These are phyloP conservation scores for Drosophila ustulata DNA, from an alignment of 2,888 invertebrate species.

Conservation along the genomic window DNA sequence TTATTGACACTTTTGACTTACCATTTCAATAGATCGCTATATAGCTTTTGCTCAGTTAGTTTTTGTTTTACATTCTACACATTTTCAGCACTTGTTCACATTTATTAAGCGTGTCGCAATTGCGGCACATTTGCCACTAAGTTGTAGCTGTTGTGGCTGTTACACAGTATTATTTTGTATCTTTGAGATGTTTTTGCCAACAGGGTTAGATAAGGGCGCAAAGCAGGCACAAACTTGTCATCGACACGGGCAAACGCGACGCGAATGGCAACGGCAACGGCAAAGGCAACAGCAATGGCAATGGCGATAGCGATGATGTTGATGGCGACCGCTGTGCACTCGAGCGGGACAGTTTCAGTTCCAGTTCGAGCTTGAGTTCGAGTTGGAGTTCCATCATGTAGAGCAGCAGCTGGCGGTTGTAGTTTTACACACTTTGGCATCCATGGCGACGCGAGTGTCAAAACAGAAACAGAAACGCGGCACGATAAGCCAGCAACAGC, in stretches of 20 bases:
- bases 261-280: slow-evolving; percentile 30
- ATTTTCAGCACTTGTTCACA: slow-evolving; percentile 40
- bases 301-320: slow-evolving; percentile 8
- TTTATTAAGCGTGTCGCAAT: slow-evolving; percentile 15
- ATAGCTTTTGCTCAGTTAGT: slow-evolving; percentile 13
- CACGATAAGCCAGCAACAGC: slow-evolving; percentile 35
- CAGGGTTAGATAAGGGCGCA: slow-evolving; percentile 55
- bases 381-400: slow-evolving; percentile 66
- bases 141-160: not conserved
- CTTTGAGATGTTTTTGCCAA: slow-evolving; percentile 38
- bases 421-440: slow-evolving; percentile 73
- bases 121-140: slow-evolving; percentile 28
- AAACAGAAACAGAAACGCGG: slow-evolving; percentile 45
- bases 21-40: slow-evolving; percentile 45
- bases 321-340: slow-evolving; percentile 79
- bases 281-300: slow-evolving; percentile 12
- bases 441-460: slow-evolving; percentile 77
- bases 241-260: slow-evolving; percentile 49
- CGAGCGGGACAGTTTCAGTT: slow-evolving; percentile 82
- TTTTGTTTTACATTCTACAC: slow-evolving; percentile 33
- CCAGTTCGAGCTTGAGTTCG: slow-evolving; percentile 77
- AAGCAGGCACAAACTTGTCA: slow-evolving; percentile 63
- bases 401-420: slow-evolving; percentile 76
- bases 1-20: slow-evolving; percentile 22
- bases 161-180: slow-evolving; percentile 41